A percentile compares a stretch with the other conserved stretches of the same genome.
These are phyloP conservation scores for Cordilura impudica DNA, from an alignment of 2,888 invertebrate genomes.

Conservation along the genomic window DNA sequence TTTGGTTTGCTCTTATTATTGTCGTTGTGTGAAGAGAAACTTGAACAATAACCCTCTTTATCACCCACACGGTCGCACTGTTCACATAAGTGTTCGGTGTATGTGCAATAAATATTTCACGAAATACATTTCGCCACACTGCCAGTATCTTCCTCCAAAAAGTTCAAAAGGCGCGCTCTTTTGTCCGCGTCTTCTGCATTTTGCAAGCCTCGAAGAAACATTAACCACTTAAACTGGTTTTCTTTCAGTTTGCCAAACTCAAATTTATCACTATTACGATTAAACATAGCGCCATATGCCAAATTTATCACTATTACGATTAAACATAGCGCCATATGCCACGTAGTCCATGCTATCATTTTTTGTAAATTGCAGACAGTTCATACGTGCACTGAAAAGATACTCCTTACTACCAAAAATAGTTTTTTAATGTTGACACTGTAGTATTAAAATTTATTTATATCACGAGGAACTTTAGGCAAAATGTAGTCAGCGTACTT, in stretches of 20 bases:
- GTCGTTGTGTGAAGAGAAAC: no score
- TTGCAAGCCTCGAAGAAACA: constrained; percentile 16
- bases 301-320: no score
- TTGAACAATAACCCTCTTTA: constrained; percentile 49
- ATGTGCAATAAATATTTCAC: no score
- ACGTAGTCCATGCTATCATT: background rate
- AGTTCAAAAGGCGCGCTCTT: constrained; percentile 2
- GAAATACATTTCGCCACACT: constrained; percentile 49
- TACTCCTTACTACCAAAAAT: constrained; percentile 11
- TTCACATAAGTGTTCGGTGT: no score
- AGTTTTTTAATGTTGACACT: background rate
- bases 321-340: background rate
- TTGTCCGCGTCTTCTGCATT: constrained; percentile 8
- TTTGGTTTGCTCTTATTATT: no score
- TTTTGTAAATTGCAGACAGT: constrained; percentile 4
- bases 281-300: no score
- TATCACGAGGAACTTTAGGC: background rate
- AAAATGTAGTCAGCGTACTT: no score
- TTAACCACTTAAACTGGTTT: constrained; percentile 9
- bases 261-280: constrained; percentile 27
- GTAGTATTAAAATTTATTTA: no score
- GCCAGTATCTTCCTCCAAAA: constrained; percentile 13
- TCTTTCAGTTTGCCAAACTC: constrained; percentile 1
- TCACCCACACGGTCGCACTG: constrained; percentile 38
- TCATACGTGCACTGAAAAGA: constrained; percentile 13